A percentile compares a stretch with the other conserved stretches of the same genome.
Evolutionary conservation across 1,140 invertebrate species (phyloP).

Genomic region (Brachionus rotundiformis): DNA sequence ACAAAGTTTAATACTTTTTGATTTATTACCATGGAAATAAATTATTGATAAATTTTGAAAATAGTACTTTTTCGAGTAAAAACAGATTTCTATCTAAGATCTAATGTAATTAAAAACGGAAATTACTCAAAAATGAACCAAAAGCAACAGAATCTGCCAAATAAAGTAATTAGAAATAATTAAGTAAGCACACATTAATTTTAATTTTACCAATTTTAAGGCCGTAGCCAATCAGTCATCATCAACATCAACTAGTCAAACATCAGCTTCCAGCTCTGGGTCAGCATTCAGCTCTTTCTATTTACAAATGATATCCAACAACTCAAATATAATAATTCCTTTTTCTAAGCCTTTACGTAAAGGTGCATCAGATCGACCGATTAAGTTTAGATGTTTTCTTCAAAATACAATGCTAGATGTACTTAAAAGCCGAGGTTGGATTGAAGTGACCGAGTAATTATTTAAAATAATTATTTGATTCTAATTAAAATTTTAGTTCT

Average conservation of each 20-base stretch:
- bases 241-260: neutral
- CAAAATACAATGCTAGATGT: conserved; percentile 64
- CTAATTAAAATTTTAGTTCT: conserved; percentile 58
- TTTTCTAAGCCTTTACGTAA: conserved; percentile 33
- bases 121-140: neutral
- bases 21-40: neutral
- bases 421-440: conserved; percentile 61
- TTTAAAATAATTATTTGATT: too few species aligned
- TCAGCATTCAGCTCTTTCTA: neutral
- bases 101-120: neutral
- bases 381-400: conserved; percentile 62
- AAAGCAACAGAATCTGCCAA: neutral
- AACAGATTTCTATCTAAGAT: neutral
- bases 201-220: too few species aligned
- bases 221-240: neutral
- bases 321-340: conserved; percentile 24
- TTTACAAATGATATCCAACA: conserved; percentile 11
- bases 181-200: too few species aligned
- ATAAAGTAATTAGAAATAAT: neutral
- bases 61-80: too few species aligned
- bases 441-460: conserved; percentile 58
- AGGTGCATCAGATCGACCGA: conserved; percentile 57
- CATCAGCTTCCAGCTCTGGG: neutral
- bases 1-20: neutral
- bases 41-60: neutral